Evolutionary conservation across 2,113 vertebrate species (phyloP), one percentile per base, ranked within the genome.

Genomic region (Pungitius pungitius): DNA sequence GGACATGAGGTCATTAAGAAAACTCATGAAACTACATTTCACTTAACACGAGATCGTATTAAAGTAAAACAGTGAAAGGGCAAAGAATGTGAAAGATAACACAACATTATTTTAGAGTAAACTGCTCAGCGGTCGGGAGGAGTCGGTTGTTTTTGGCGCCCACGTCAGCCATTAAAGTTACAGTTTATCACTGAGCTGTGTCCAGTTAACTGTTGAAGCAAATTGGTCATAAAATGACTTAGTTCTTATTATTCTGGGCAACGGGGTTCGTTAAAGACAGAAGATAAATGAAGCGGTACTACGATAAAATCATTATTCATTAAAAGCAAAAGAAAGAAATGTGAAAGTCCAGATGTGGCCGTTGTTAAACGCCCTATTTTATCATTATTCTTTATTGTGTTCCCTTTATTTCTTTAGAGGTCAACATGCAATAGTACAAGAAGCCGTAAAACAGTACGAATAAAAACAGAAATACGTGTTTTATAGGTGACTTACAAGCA

Each of bases 131-230:
- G 61, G 69, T 43, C 42, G 78, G 58, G 77, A 72, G 62, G 74
- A 39, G 77, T 24, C 5, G 4, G 85, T 84, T 86, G 81, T 70
- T 87, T 81, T 88, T 90, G 88, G 87, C 83, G 1, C 81, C 77
- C 60, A 54, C 45, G 20, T 42, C 18, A 4, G 43, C 67, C 67
- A 56, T 75, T 75, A 77, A 84, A 74, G n/a, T 35, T 35, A 72
- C 71, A 78, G 66, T 84, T 87, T 79, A 75, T 81, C 68, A 64
- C 10, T 68, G 74, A 73, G 65, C 77, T 63, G 40, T n/a, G 10
- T 71, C 82, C 61, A 75, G 58, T 40, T 59, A 83, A n/a, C 55
- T 67, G 73, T 73, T 51, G 40, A 18, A 83, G 43, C 47, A 58
- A 74, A 62, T 22, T 47, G 30, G 30, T 73, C 73, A 73, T 69